A percentile compares a stretch with the other conserved stretches of the same genome.
phyloP scores from a whole-genome alignment of 2,113 vertebrate genomes.

The Lamprotornis superbus region DNA sequence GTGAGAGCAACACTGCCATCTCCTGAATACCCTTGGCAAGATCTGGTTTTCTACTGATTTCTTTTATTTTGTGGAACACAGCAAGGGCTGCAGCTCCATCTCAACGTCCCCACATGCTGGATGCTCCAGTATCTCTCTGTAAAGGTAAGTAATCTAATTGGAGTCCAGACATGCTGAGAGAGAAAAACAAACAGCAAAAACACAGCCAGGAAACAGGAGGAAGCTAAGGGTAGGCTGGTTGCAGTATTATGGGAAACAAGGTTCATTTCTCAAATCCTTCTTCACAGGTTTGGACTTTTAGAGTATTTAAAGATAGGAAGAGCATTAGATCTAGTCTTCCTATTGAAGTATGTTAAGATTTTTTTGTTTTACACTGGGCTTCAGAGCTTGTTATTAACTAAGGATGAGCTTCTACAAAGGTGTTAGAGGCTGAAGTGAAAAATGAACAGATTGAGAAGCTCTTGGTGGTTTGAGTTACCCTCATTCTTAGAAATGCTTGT shows the following conservation, averaged over 20 bases:
- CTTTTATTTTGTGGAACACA: neutral
- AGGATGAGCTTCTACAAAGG: neutral
- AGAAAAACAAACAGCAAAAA: neutral
- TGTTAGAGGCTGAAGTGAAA: neutral
- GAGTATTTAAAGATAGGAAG: neutral
- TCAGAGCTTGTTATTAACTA: neutral
- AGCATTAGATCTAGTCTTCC: neutral
- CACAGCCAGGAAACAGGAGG: neutral
- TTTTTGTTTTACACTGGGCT: neutral
- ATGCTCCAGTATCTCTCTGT: neutral
- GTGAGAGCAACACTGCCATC: conserved; percentile 63
- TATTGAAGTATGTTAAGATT: neutral
- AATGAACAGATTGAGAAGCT: conserved; percentile 55
- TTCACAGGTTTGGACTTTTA: neutral
- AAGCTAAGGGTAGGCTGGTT: neutral
- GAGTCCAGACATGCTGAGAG: neutral
- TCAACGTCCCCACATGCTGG: rapidly evolving
- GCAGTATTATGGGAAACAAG: neutral
- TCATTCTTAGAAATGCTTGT: conserved; percentile 37
- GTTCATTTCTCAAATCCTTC: neutral
- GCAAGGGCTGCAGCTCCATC: neutral
- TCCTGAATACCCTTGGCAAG: conserved; percentile 50
- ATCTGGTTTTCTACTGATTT: neutral
- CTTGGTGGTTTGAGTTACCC: conserved; percentile 25
- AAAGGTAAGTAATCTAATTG: neutral